Conservation (phyloP, 2,888 invertebrate genomes). For the Lasioglossum morio region DNA sequence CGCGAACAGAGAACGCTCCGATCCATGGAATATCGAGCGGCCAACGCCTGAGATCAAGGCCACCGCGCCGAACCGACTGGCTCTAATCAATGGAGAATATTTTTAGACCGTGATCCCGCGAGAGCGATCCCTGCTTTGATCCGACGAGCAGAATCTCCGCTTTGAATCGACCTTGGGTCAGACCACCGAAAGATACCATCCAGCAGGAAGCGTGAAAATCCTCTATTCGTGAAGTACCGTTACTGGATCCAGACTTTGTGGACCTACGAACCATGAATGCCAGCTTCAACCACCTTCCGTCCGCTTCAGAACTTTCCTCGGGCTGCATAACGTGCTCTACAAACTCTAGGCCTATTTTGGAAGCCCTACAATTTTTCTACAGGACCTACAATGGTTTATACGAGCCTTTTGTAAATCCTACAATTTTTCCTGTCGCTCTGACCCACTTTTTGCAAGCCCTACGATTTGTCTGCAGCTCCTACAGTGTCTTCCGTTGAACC, state of each 20-base stretch:
- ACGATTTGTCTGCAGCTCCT: no score
- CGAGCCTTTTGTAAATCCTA: neutral
- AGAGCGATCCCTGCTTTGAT: neutral
- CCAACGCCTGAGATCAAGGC: slow-evolving; percentile 6
- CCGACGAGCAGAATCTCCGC: neutral
- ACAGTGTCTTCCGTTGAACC: no score
- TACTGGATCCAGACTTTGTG: neutral
- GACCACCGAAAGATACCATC: neutral
- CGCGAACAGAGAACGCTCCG: neutral
- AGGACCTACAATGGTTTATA: neutral
- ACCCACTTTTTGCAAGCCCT: no score
- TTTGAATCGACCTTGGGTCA: neutral
- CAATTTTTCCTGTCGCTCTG: neutral
- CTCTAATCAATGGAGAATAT: slow-evolving; percentile 11
- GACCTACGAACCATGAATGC: neutral
- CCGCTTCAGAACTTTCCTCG: neutral
- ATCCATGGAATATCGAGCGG: neutral
- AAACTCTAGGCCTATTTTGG: neutral
- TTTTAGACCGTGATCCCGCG: slow-evolving; percentile 13
- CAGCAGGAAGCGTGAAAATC: neutral
- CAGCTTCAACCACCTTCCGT: neutral
- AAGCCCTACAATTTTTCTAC: neutral
- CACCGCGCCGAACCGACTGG: neutral
- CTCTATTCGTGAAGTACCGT: neutral
- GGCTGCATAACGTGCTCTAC: neutral